Base-by-base conservation (phyloP, 2,797 vertebrate genomes). In the Artibeus lituratus region DNA sequence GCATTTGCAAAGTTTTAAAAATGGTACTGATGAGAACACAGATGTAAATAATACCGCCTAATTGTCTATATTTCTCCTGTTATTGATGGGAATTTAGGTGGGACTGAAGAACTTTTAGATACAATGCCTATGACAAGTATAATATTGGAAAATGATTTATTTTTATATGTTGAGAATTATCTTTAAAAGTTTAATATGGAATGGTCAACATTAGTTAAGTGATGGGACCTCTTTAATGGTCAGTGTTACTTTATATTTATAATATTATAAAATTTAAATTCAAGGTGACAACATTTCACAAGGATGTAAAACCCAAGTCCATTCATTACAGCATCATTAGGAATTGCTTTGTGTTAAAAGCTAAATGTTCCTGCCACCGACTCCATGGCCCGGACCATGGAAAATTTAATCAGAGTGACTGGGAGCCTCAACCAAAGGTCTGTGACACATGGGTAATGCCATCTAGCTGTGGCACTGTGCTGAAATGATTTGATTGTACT, bases 91-190 rank as follows among this genome's bases (percentile, higher is more conserved):
- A 76, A 77, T 88, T 51, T 42, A 77, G 53, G 73, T n/a, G 14
- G 69, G 82, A 85, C 35, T 37, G 35, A 72, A 62, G 69, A 84
- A 73, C 37, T 91, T 94, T 84, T 77, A 72, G 35, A 37, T 73
- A 39, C 29, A 18, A 37, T 37, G 19, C 5, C 2, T 32, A 62
- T 70, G 57, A 44, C 59, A 37, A 62, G 2, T 44, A 16, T 53
- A 93, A 21, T 18, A 53, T 69, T 1, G 69, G 35, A 18, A 90
- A 87, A 82, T 39, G 26, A 69, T 70, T 51, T 72, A 24, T 37
- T 94, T 85, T 94, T 94, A 3, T 44, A 21, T 74, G n/a, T 86
- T 76, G 29, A 59, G 42, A 82, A 87, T 74, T 57, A 42, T 49
- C 57, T 67, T 65, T n/a, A 65, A 47, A 84, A 59, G 5, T 85